These are phyloP conservation scores for Molothrus ater DNA, from an alignment of 2,797 vertebrate species.

Conservation along the genomic window DNA sequence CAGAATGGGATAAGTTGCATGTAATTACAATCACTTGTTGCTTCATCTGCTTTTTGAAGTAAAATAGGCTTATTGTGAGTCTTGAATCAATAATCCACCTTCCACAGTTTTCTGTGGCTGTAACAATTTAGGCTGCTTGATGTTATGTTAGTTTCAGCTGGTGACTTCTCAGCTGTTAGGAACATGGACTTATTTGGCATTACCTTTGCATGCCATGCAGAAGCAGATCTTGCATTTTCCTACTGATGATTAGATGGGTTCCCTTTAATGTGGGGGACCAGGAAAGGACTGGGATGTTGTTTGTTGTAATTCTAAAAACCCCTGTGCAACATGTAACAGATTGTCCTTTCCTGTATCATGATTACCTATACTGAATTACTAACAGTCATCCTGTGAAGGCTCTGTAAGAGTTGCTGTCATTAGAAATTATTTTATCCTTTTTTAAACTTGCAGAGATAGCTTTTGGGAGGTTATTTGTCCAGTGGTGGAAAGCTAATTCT, in stretches of 20 bases:
- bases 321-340: rapidly evolving
- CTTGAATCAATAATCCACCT: background rate
- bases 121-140: background rate
- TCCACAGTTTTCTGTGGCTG: background rate
- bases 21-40: background rate
- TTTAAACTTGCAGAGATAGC: background rate
- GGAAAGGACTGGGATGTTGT: background rate
- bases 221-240: background rate
- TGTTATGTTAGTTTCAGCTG: rapidly evolving
- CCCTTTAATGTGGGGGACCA: background rate
- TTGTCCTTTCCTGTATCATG: background rate
- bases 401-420: background rate
- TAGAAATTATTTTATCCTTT: background rate
- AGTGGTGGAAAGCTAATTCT: background rate
- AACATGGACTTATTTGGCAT: background rate
- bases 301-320: background rate
- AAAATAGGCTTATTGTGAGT: background rate
- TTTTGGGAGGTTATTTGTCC: background rate
- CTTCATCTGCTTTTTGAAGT: background rate
- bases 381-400: background rate
- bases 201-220: background rate
- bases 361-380: background rate
- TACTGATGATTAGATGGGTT: rapidly evolving
- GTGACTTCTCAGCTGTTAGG: background rate
- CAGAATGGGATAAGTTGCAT: background rate